Conservation (phyloP, 1,140 invertebrate genomes). For the Tetramorium parvispinum region DNA sequence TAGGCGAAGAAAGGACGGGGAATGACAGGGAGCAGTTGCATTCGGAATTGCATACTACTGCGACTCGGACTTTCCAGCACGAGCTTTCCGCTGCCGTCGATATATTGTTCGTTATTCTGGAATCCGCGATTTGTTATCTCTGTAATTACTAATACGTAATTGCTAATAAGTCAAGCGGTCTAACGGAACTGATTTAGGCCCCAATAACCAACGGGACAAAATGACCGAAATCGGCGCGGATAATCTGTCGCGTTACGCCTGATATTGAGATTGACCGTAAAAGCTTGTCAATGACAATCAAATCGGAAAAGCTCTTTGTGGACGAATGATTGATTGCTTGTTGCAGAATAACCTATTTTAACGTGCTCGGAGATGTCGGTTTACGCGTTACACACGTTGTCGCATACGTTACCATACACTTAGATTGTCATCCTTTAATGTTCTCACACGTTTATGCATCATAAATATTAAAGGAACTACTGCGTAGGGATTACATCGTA, state of each 20-base stretch:
- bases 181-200: slow-evolving; percentile 67
- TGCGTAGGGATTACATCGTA: background rate
- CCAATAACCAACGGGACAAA: slow-evolving; percentile 54
- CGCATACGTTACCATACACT: background rate
- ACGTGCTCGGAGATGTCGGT: background rate
- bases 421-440: background rate
- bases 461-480: slow-evolving; percentile 22
- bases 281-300: slow-evolving; percentile 1
- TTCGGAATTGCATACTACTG: slow-evolving; percentile 56
- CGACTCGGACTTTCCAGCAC: slow-evolving; percentile 64
- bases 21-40: slow-evolving; percentile 57
- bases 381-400: background rate
- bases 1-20: slow-evolving; percentile 48
- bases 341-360: slow-evolving; percentile 12
- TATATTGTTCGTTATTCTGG: slow-evolving; percentile 66
- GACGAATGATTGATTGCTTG: slow-evolving; percentile 29
- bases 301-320: slow-evolving; percentile 20
- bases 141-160: slow-evolving; percentile 66
- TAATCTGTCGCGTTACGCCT: slow-evolving; percentile 42
- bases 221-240: slow-evolving; percentile 1
- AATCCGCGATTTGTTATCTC: slow-evolving; percentile 64
- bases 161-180: slow-evolving; percentile 65
- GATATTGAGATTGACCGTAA: slow-evolving; percentile 2
- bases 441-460: background rate
- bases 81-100: slow-evolving; percentile 21